Base-by-base conservation (phyloP, 2,888 invertebrate genomes). In the Drosophila incognita region DNA sequence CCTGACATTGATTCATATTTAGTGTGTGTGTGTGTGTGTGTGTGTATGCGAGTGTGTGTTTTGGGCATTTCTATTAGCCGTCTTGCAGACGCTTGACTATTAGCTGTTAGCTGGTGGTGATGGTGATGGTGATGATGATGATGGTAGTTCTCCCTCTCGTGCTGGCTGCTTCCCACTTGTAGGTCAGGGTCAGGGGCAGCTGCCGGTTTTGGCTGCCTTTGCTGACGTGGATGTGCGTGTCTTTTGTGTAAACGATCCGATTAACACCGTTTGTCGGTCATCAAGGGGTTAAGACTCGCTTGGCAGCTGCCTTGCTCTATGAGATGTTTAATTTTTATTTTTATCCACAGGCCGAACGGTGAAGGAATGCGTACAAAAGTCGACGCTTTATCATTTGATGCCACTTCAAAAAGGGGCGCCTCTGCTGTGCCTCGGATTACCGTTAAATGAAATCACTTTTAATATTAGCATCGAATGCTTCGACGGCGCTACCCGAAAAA, bases 1-100 rank as follows among this genome's bases (percentile, higher is more conserved):
- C 73, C 74, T 89, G 91, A 91, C 91, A 90, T 90, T 91, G 91
- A 90, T 90, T 91, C 91, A 91, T 91, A 90, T 88, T 90, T 89
- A 80, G 76, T 78, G 13, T 29, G n/a, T 46, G 27, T 42, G 53
- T 36, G 24, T 21, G 29, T 40, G 48, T 54, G 35, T 40, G 48
- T 54, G 35, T 11, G 42, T 53, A 58, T 42, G 54, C 36, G 40
- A 18, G 58, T 49, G 46, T 36, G 48, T 54, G n/a, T 66, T 42
- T 27, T 69, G 53, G 49, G 59, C 69, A 68, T 54, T 72, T 72
- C 79, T 79, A 79, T 79, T 79, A 79, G 79, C 66, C 61, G 53
- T 11, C 56, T 51, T 38, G 33, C 42, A 60, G 60, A 60, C 52
- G 54, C 53, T 59, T 52, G 51, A 13, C 51, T 42, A 18, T 49